Evolutionary conservation across 1,140 invertebrate species (phyloP).

Genomic region (Pseudomyrmex dendroicus): DNA sequence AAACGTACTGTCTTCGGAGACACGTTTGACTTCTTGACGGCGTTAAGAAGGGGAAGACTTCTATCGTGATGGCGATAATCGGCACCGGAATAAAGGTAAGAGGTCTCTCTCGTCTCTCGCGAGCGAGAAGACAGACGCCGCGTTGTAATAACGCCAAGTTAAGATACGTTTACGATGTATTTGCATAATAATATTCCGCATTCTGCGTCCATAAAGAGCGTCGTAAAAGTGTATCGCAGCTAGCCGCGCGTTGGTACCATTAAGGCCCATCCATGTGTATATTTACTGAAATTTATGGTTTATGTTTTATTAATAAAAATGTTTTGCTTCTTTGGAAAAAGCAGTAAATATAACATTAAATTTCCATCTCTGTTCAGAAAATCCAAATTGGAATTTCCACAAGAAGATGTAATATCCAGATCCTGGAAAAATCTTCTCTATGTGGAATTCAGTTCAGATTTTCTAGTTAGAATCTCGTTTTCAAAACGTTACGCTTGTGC

Average conservation of each 20-base stretch:
- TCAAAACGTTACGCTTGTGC: no score
- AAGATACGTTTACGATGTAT: slow-evolving; percentile 25
- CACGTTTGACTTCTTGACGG: slow-evolving; percentile 6
- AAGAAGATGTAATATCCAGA: no score
- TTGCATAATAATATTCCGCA: slow-evolving; percentile 48
- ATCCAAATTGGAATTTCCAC: no score
- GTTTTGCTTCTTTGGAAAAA: no score
- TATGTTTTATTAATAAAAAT: no score
- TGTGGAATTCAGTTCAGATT: no score
- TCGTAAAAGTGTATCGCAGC: slow-evolving; percentile 11
- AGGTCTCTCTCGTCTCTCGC: background rate
- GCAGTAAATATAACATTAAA: no score
- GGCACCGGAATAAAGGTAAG: slow-evolving; percentile 4
- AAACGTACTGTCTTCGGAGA: background rate
- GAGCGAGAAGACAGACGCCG: background rate
- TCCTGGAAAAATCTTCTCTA: no score
- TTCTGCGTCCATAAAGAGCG: background rate
- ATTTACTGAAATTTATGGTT: no score
- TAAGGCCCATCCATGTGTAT: slow-evolving; percentile 5
- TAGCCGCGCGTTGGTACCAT: slow-evolving; percentile 23
- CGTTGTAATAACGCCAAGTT: slow-evolving; percentile 19
- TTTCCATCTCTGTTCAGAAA: no score
- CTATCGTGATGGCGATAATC: slow-evolving; percentile 18
- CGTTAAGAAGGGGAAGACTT: slow-evolving; percentile 4
- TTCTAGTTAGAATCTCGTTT: no score